Base-by-base conservation (phyloP, 2,113 vertebrate genomes). In the Oreotrochilus melanogaster region DNA sequence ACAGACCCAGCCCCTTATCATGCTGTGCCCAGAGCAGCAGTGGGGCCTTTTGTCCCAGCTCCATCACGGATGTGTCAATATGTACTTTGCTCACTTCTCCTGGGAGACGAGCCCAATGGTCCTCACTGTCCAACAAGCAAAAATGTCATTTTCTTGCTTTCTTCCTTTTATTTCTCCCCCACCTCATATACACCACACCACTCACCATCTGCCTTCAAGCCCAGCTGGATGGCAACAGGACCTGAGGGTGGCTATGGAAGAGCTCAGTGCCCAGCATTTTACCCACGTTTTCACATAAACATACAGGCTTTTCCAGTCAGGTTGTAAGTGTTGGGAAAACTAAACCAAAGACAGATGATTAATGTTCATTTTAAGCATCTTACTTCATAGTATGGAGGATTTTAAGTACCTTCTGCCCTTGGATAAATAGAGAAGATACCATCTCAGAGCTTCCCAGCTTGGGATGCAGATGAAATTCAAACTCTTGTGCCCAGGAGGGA, bases 1-100 rank as follows among this genome's bases (percentile, higher is more conserved):
- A 1, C 11, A 47, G 24, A 33, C 22, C 57, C 57, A 91, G 57
- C 28, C 45, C 66, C 53, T 54, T 0, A 0, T 7, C 1, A 0
- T 19, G 60, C 24, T 54, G 53, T 76, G 67, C 74, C 45, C 4
- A 4, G 43, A 39, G 47, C n/a, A 67, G 47, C 35, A 71, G 33
- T 35, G 47, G n/a, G 35, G 51, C 51, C 80, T 86, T 91, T 67
- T 67, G 35, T 71, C 56, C 56, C 2, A 5, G 83, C 70, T 86
- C 86, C 28, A 75, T 8, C 66, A 75, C 0, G 2, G 28, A 87
- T 79, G 18, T 86, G 92, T 93, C 88, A 93, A 83, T 66, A 92
- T 57, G 78, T 72, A 78, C 88, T 90, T 95, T 91, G 75, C 35
- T 42, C 65, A 14, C 42, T 76, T 89, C 73, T 89, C 66, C 74